Evolutionary conservation across 2,888 invertebrate species (phyloP).

Genomic region (Carabus problematicus): DNA sequence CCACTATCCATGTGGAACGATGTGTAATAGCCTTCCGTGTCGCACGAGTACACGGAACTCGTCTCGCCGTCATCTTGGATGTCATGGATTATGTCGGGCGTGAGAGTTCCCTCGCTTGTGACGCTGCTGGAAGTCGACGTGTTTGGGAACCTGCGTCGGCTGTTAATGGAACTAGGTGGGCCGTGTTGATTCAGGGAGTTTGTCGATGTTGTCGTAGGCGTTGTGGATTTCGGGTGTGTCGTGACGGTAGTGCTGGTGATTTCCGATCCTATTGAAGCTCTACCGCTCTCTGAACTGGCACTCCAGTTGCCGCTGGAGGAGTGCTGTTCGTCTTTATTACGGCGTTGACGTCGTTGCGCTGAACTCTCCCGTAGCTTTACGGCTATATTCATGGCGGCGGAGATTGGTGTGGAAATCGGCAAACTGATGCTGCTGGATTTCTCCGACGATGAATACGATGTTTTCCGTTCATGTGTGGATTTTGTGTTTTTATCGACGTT

Average conservation of each 20-base stretch:
- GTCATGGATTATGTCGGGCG: conserved; percentile 82
- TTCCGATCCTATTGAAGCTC: conserved; percentile 86
- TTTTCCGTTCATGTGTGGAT: conserved; percentile 55
- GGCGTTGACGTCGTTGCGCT: conserved; percentile 72
- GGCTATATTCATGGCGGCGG: conserved; percentile 65
- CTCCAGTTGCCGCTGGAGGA: conserved; percentile 96
- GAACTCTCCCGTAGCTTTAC: conserved; percentile 82
- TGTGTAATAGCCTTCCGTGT: conserved; percentile 97
- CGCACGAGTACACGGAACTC: conserved; percentile 92
- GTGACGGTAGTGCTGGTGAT: conserved; percentile 76
- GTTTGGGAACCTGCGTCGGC: conserved; percentile 69
- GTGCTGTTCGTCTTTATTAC: conserved; percentile 82
- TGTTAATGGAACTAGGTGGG: conserved; percentile 74
- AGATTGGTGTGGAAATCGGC: conserved; percentile 63
- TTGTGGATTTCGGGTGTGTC: conserved; percentile 73
- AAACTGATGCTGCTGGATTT: conserved; percentile 71
- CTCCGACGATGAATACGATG: conserved; percentile 74
- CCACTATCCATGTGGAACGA: conserved; percentile 98
- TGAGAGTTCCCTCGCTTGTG: conserved; percentile 84
- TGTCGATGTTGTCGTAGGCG: conserved; percentile 72
- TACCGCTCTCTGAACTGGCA: conserved; percentile 87
- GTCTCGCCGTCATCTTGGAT: conserved; percentile 85
- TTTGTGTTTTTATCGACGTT: conserved; percentile 69
- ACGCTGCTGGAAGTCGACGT: conserved; percentile 84
- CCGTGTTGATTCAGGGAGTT: conserved; percentile 70